These are phyloP conservation scores for Ceratothoa steindachneri DNA, from an alignment of 2,888 invertebrate species.

Conservation along the genomic window DNA sequence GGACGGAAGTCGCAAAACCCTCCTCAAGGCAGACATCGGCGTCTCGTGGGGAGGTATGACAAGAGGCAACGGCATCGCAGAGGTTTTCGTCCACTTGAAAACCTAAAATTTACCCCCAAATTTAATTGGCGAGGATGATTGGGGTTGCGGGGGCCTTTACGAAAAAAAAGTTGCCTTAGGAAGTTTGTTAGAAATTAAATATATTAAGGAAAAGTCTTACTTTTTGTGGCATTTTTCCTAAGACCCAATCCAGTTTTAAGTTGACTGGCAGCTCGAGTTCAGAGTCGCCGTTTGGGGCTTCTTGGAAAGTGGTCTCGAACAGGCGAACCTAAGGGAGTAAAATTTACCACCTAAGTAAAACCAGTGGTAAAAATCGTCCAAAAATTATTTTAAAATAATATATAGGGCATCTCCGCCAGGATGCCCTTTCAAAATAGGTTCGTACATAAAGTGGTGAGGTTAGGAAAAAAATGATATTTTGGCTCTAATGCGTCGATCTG, in stretches of 20 bases:
- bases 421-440: too few relatives aligned
- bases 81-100: slow-evolving; percentile 61
- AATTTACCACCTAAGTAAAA: too few relatives aligned
- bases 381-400: too few relatives aligned
- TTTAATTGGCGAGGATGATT: background rate
- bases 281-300: slow-evolving; percentile 51
- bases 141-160: background rate
- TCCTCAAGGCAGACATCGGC: slow-evolving; percentile 66
- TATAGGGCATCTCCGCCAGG: too few relatives aligned
- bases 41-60: slow-evolving; percentile 60
- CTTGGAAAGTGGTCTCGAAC: slow-evolving; percentile 59
- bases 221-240: slow-evolving; percentile 81
- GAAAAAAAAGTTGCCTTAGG: background rate
- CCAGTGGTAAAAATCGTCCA: too few relatives aligned
- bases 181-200: too few relatives aligned
- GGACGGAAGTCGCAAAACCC: slow-evolving; percentile 79
- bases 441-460: too few relatives aligned
- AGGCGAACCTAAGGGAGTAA: slow-evolving; percentile 59
- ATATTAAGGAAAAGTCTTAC: too few relatives aligned
- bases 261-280: slow-evolving; percentile 67
- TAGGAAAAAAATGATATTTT: too few relatives aligned
- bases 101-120: too few relatives aligned
- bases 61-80: slow-evolving; percentile 57
- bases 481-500: too few relatives aligned
- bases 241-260: slow-evolving; percentile 78